Percentiles rank a stretch among this genome's conserved stretches.
phyloP scores from a whole-genome alignment of 2,113 vertebrate species.

The Oreocharis arfaki region DNA sequence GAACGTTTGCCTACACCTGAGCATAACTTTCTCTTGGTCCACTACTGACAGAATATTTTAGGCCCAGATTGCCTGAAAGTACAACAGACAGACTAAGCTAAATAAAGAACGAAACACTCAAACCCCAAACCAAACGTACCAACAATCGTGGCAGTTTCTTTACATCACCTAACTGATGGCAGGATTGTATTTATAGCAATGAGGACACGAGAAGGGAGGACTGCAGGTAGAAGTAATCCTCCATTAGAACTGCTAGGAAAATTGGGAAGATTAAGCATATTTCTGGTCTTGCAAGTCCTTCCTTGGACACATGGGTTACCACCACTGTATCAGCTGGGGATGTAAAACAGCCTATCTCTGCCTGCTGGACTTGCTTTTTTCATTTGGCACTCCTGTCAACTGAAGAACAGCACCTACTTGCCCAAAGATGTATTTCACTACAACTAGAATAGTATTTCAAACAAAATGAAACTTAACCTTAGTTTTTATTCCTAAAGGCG shows the following conservation, averaged over 20 bases:
- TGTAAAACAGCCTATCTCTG: background rate
- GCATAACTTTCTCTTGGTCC: background rate
- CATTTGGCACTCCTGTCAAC: background rate
- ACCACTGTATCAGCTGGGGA: background rate
- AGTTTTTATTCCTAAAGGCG: background rate
- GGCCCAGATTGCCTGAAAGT: background rate
- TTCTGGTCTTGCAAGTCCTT: background rate
- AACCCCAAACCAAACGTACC: background rate
- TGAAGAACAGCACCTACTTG: background rate
- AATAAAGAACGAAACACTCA: background rate
- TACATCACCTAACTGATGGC: background rate
- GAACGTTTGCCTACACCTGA: background rate
- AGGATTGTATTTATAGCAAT: background rate
- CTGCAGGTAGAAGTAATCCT: background rate
- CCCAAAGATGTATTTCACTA: background rate
- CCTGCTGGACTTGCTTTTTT: background rate
- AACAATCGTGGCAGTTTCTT: background rate
- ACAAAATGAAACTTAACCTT: background rate
- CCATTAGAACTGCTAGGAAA: background rate
- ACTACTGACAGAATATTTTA: background rate
- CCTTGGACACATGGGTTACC: background rate
- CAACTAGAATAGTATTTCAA: background rate
- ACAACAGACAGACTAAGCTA: background rate
- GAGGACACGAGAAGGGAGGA: background rate
- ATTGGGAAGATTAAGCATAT: background rate